Evolutionary conservation across 2,113 vertebrate genomes (phyloP).

Genomic region (Paramormyrops kingsleyae): DNA sequence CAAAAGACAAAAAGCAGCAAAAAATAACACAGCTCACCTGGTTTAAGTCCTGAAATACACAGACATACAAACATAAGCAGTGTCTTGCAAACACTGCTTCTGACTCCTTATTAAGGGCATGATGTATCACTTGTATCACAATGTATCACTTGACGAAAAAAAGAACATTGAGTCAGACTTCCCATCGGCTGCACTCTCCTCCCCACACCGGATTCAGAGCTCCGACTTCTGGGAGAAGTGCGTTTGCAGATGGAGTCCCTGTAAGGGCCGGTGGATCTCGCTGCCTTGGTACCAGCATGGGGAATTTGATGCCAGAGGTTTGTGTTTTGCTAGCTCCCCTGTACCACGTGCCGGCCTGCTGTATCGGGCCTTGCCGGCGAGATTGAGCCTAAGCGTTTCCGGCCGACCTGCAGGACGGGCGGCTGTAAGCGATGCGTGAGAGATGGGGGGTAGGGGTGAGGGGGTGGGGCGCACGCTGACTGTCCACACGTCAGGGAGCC

Average conservation of each 20-base stretch:
- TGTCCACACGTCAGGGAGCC: not conserved
- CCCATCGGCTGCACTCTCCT: not conserved
- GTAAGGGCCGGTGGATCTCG: not conserved
- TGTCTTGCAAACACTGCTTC: not conserved
- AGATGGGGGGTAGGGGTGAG: not conserved
- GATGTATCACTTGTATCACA: slow-evolving; percentile 18
- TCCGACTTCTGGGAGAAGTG: not conserved
- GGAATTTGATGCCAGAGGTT: not conserved
- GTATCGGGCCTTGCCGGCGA: not conserved
- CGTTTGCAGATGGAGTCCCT: not conserved
- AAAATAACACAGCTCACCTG: not conserved
- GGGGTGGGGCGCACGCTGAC: not conserved
- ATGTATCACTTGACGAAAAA: slow-evolving; percentile 11
- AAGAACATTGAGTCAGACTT: slow-evolving; percentile 3
- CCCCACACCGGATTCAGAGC: not conserved
- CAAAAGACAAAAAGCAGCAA: not conserved
- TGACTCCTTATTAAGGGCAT: not conserved
- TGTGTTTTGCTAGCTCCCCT: not conserved
- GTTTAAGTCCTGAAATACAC: not conserved
- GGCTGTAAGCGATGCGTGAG: not conserved
- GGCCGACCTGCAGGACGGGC: not conserved
- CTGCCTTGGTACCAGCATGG: not conserved
- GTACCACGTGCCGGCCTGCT: not conserved
- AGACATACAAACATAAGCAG: not conserved
- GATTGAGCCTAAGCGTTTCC: not conserved